phyloP scores from a whole-genome alignment of 92 coral and sea anemone genomes.

The Porites evermanni region DNA sequence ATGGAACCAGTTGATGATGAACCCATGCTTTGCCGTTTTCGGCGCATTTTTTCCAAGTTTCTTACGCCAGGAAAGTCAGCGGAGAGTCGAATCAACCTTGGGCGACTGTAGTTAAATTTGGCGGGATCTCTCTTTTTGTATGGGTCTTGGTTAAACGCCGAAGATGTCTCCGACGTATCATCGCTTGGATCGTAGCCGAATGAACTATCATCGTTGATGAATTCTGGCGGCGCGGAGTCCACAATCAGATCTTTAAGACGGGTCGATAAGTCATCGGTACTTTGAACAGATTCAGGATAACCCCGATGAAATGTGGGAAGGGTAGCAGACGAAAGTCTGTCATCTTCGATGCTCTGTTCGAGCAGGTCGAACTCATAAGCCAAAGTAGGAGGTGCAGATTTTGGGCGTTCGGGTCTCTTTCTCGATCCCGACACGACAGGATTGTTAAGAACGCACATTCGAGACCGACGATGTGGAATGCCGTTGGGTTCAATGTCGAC shows the following conservation, averaged over 20 bases:
- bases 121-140: conserved; percentile 50
- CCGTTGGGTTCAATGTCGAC: conserved; percentile 86
- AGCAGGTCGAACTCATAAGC: conserved; percentile 31
- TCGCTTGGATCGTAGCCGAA: conserved; percentile 91
- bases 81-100: conserved; percentile 76
- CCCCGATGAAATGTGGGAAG: conserved; percentile 45
- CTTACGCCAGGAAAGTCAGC: conserved; percentile 88
- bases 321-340: conserved; percentile 50
- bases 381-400: conserved; percentile 83
- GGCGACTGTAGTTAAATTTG: conserved; percentile 72
- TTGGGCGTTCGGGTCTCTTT: conserved; percentile 74
- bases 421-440: conserved; percentile 75
- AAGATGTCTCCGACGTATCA: conserved; percentile 86
- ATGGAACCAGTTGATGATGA: conserved; percentile 78
- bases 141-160: conserved; percentile 60
- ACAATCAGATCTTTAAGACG: conserved; percentile 58
- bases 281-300: conserved; percentile 45
- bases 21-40: conserved; percentile 91
- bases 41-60: conserved; percentile 84
- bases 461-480: conserved; percentile 83
- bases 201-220: conserved; percentile 77
- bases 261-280: conserved; percentile 56
- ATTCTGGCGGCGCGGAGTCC: conserved; percentile 66
- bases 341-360: conserved; percentile 57
- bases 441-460: conserved; percentile 83